Evolutionary conservation across 2,797 vertebrate genomes (phyloP).

Genomic region (Sebastes elongatus): DNA sequence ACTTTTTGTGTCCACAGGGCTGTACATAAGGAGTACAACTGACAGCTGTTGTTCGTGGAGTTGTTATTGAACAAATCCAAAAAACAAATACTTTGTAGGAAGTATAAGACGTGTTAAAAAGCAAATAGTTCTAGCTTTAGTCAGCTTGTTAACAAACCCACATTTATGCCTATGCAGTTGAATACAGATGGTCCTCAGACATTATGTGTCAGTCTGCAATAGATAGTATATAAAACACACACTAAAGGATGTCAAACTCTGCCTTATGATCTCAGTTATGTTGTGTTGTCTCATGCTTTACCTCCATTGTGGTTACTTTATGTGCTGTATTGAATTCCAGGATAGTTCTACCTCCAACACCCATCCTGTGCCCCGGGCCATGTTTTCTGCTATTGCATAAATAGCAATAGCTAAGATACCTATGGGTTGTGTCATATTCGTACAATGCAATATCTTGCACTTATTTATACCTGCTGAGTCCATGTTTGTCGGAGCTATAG

Average conservation of each 20-base stretch:
- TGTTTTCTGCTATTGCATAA: constrained; percentile 56
- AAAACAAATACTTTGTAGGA: neutral
- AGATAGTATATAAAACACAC: neutral
- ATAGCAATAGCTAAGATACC: constrained; percentile 48
- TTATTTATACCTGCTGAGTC: neutral
- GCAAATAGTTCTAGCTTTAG: neutral
- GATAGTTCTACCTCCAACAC: constrained; percentile 50
- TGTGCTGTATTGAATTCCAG: constrained; percentile 63
- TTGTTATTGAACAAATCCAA: neutral
- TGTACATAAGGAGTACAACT: neutral
- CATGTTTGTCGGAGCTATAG: neutral
- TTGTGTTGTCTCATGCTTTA: constrained; percentile 39
- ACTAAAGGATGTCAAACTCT: constrained; percentile 13
- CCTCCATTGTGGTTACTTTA: constrained; percentile 57
- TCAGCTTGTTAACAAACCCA: neutral
- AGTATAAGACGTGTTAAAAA: neutral
- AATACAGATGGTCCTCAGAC: neutral
- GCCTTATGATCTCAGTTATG: constrained; percentile 25
- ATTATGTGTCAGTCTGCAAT: neutral
- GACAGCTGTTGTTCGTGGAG: neutral
- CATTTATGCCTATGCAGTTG: neutral
- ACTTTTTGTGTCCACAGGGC: neutral
- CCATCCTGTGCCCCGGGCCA: constrained; percentile 68
- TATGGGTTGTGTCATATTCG: constrained; percentile 49
- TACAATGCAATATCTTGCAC: no score